Evolutionary conservation across 2,797 vertebrate genomes (phyloP).

Genomic region (Gallinago stenura): DNA sequence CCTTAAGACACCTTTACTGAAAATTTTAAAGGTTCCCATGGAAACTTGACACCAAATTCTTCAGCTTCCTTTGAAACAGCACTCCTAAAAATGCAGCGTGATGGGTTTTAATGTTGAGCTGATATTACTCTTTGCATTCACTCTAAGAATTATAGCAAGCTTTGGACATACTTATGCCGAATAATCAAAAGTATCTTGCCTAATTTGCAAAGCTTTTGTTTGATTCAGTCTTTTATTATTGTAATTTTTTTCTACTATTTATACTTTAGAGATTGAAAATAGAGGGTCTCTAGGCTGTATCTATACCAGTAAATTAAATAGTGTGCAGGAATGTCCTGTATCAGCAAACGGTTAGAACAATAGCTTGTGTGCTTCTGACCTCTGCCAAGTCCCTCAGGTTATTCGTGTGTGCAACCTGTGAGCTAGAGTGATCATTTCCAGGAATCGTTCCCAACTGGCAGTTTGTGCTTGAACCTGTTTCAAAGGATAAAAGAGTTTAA

Average conservation of each 20-base stretch:
- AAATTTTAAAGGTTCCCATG: neutral
- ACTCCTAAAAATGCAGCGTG: neutral
- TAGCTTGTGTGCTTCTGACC: neutral
- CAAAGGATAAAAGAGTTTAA: neutral
- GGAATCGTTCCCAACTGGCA: neutral
- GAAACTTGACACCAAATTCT: neutral
- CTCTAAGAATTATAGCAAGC: neutral
- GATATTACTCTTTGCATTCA: neutral
- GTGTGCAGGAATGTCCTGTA: neutral
- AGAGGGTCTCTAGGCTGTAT: neutral
- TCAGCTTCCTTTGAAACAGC: neutral
- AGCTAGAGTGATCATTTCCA: neutral
- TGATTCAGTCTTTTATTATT: neutral
- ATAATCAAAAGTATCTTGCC: neutral
- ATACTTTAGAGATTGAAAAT: neutral
- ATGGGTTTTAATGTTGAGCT: neutral
- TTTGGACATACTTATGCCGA: neutral
- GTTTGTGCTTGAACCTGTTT: neutral
- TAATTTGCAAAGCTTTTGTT: neutral
- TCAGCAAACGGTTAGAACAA: accelerated
- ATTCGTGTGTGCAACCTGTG: accelerated
- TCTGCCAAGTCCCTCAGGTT: neutral
- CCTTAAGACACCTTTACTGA: neutral
- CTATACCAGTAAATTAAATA: neutral
- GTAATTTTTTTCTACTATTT: neutral